Evolutionary conservation across 92 coral and sea anemone species (phyloP), one percentile per base, ranked within the genome.

Genomic region (Zoanthus solanderi): DNA sequence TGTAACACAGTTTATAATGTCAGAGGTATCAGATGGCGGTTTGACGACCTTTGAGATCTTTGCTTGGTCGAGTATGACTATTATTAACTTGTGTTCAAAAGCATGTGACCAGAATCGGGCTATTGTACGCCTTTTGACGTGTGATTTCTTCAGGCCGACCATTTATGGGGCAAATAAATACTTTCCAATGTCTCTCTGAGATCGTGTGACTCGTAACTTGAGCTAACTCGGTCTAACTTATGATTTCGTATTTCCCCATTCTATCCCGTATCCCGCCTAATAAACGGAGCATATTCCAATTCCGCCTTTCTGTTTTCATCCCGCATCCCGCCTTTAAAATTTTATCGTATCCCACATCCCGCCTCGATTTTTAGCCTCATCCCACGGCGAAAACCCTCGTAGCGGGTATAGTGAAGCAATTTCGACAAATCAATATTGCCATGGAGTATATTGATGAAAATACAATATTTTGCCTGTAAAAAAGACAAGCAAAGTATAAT

Each of bases 291-390:
- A 67, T 46, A 50, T 87, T 67, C 58, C 58, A 7, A 50, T 50
- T 11, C 9, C 56, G 1, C 56, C 2, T 4, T 50, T 50, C 56
- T 75, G 56, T 77, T 44, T 63, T 31, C 87, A 82, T 83, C 73
- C 83, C 84, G 71, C 56, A 50, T 50, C 56, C 9, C 12, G 9
- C 77, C 2, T 42, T 73, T 81, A 56, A 52, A 69, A 44, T 52
- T 50, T 23, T 50, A 74, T 69, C 28, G 9, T 9, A 72, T 88
- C 90, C 82, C 87, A 69, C 88, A 83, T 88, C 88, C 52, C 57
- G 78, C 91, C 88, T 72, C 60, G 18, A 54, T 42, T 68, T 61
- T 83, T 54, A 60, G 50, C 32, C 71, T 23, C 77, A 50, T 50
- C 56, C 9, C 56, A 7, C 56, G 2, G 42, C 42, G 42, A 37